Conservation (phyloP, 2,113 vertebrate genomes). For the Craseonycteris thonglongyai region DNA sequence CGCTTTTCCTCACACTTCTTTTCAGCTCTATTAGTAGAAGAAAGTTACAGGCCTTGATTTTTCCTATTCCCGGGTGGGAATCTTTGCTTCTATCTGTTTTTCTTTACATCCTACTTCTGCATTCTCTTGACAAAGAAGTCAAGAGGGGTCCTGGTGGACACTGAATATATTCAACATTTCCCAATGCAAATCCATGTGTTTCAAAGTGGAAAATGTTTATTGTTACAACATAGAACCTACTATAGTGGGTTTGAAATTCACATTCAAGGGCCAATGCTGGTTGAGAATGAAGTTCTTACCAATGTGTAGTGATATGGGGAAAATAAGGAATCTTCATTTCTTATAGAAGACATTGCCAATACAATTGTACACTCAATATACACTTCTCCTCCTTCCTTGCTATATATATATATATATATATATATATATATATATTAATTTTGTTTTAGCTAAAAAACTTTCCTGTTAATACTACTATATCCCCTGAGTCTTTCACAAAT, state of each 20-base stretch:
- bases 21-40: background rate
- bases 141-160: rapidly evolving
- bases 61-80: background rate
- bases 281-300: background rate
- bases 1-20: background rate
- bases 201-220: background rate
- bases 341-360: background rate
- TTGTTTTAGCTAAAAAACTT: background rate
- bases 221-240: background rate
- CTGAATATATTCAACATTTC: background rate
- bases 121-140: background rate
- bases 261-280: background rate
- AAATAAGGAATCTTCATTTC: background rate
- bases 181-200: background rate
- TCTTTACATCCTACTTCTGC: background rate
- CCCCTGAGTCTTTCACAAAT: background rate
- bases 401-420: background rate
- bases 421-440: background rate
- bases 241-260: background rate
- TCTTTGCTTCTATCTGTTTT: background rate
- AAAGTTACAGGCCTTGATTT: background rate
- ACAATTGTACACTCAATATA: background rate
- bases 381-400: background rate
- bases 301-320: background rate
- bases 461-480: background rate